A percentile compares a stretch with the other conserved stretches of the same genome.
Conservation (phyloP, 2,797 vertebrate genomes). For the Aythya fuligula region DNA sequence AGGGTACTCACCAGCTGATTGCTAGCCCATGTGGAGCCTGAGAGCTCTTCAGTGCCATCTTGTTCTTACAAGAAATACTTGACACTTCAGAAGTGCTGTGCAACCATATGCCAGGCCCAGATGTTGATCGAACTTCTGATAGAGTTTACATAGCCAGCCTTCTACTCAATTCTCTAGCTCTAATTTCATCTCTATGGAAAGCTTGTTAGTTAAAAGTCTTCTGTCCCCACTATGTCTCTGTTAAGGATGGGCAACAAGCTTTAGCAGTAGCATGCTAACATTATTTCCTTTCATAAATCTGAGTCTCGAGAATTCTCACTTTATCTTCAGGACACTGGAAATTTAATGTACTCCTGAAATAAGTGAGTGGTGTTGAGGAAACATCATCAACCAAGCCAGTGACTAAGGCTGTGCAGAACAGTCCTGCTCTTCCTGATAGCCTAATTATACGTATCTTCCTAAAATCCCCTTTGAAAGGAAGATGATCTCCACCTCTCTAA, state of each 20-base stretch:
- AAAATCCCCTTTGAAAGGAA: background rate
- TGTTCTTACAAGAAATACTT: background rate
- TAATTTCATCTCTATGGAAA: background rate
- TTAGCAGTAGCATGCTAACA: background rate
- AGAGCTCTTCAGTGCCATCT: background rate
- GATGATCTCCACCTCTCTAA: background rate
- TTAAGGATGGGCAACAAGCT: background rate
- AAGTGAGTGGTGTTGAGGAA: background rate
- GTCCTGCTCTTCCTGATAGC: background rate
- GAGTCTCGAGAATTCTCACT: background rate
- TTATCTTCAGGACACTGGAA: background rate
- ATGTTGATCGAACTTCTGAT: background rate
- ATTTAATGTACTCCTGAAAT: background rate
- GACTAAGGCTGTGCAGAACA: background rate
- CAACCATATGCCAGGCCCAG: background rate
- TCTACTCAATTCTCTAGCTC: background rate
- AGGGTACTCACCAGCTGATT: fast-evolving
- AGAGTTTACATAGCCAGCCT: background rate
- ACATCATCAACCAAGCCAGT: background rate
- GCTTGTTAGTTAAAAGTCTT: background rate
- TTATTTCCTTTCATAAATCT: background rate
- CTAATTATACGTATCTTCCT: background rate
- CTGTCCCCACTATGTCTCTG: background rate
- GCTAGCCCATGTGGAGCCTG: background rate
- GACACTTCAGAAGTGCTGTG: background rate